phyloP scores from a whole-genome alignment of 92 coral and sea anemone genomes.

The Pocillopora grandis region DNA sequence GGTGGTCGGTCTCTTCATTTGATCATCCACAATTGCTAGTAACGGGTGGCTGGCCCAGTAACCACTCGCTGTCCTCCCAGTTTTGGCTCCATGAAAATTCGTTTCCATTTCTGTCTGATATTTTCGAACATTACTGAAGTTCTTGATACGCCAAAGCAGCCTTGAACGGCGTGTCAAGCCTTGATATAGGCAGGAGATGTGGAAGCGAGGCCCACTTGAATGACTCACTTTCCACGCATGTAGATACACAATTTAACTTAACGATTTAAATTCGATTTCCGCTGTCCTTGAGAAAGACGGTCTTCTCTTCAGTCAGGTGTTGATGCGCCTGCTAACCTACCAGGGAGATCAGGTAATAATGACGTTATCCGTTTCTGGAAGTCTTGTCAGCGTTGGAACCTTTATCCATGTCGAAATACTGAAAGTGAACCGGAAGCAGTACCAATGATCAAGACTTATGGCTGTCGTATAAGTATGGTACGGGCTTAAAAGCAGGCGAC shows the following conservation, averaged over 20 bases:
- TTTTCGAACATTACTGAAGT: neutral
- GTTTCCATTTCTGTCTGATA: too few species aligned
- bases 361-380: slow-evolving; percentile 20
- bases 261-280: neutral
- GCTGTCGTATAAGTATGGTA: too few species aligned
- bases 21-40: too few species aligned
- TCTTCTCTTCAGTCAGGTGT: neutral
- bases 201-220: too few species aligned
- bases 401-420: slow-evolving; percentile 45
- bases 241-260: neutral
- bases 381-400: slow-evolving; percentile 29
- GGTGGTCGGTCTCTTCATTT: too few species aligned
- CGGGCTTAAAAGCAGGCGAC: too few species aligned
- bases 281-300: neutral
- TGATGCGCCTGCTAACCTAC: neutral
- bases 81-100: too few species aligned
- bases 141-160: neutral
- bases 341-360: neutral
- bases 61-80: too few species aligned
- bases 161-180: neutral
- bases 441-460: neutral
- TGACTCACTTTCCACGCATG: neutral
- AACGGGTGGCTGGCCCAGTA: too few species aligned
- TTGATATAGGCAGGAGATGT: neutral
- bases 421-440: neutral